phyloP scores from a whole-genome alignment of 2,113 vertebrate species.

The Antennarius striatus region DNA sequence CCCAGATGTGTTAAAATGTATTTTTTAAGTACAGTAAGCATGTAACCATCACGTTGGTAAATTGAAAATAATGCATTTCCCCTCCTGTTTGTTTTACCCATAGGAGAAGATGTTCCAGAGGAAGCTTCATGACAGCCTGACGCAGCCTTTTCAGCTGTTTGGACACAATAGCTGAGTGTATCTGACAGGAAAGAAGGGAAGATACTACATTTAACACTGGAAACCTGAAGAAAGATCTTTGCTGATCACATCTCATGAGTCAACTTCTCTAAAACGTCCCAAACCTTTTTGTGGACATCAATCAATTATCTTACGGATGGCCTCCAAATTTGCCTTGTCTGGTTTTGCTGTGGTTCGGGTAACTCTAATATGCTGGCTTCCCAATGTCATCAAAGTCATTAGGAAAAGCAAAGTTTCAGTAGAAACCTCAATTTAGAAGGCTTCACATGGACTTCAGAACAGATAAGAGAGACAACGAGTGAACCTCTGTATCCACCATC shows the following conservation, averaged over 20 bases:
- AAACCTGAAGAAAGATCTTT: slow-evolving; percentile 1
- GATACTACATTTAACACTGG: neutral
- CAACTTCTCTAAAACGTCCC: slow-evolving; percentile 12
- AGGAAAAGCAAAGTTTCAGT: slow-evolving; percentile 19
- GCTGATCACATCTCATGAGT: slow-evolving; percentile 8
- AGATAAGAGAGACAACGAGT: slow-evolving; percentile 51
- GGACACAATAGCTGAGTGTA: slow-evolving; percentile 20
- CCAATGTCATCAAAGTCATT: slow-evolving; percentile 24
- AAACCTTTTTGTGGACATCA: slow-evolving; percentile 4
- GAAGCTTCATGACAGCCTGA: slow-evolving; percentile 19
- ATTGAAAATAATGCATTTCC: slow-evolving; percentile 15
- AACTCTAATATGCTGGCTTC: slow-evolving; percentile 35
- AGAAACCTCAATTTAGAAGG: slow-evolving; percentile 33
- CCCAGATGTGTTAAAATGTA: too few species aligned
- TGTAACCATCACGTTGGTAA: neutral
- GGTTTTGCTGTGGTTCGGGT: slow-evolving; percentile 20
- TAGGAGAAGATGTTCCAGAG: slow-evolving; percentile 48
- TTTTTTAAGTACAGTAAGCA: too few species aligned
- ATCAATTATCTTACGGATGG: slow-evolving; percentile 20
- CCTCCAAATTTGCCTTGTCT: neutral
- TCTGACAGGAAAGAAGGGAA: slow-evolving; percentile 11
- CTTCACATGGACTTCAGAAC: slow-evolving; percentile 26
- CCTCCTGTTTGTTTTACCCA: slow-evolving; percentile 14
- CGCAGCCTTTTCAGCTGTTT: neutral
- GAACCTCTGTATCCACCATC: slow-evolving; percentile 47